Percentiles rank a stretch among this genome's conserved stretches.
phyloP scores from a whole-genome alignment of 2,113 vertebrate species.

The Panthera leo region DNA sequence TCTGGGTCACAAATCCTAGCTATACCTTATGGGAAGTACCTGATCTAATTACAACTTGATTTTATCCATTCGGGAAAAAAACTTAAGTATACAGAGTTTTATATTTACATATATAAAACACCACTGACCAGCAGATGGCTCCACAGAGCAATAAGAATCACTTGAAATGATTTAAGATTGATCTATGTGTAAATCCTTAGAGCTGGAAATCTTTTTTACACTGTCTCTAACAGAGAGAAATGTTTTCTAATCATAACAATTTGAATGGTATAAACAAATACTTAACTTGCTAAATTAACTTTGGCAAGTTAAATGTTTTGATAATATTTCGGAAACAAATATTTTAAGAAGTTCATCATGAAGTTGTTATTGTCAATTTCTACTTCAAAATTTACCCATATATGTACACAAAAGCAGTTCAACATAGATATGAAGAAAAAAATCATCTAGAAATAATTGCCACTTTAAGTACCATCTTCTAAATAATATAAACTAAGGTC shows the following conservation, averaged over 20 bases:
- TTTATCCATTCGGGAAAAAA: not conserved
- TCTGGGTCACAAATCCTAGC: not conserved
- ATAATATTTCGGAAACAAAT: constrained; percentile 45
- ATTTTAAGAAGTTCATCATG: constrained; percentile 16
- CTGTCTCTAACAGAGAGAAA: not conserved
- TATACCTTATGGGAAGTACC: not conserved
- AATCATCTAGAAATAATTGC: not conserved
- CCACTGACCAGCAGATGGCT: constrained; percentile 82
- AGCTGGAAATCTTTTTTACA: not conserved
- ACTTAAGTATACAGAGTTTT: not conserved
- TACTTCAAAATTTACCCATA: constrained; percentile 24
- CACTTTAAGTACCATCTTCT: not conserved
- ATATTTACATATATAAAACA: not conserved
- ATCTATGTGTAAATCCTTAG: not conserved
- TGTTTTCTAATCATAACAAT: constrained; percentile 38
- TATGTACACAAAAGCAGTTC: not conserved
- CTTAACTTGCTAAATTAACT: constrained; percentile 45
- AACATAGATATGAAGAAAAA: not conserved
- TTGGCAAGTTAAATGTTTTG: constrained; percentile 32
- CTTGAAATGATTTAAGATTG: not conserved
- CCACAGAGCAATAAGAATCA: constrained; percentile 75
- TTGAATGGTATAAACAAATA: constrained; percentile 39
- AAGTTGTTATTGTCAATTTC: constrained; percentile 7
- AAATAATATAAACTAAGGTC: constrained; percentile 7
- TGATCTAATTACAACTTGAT: not conserved